Evolutionary conservation across 92 coral and sea anemone species (phyloP).

Genomic region (Porites lobata): DNA sequence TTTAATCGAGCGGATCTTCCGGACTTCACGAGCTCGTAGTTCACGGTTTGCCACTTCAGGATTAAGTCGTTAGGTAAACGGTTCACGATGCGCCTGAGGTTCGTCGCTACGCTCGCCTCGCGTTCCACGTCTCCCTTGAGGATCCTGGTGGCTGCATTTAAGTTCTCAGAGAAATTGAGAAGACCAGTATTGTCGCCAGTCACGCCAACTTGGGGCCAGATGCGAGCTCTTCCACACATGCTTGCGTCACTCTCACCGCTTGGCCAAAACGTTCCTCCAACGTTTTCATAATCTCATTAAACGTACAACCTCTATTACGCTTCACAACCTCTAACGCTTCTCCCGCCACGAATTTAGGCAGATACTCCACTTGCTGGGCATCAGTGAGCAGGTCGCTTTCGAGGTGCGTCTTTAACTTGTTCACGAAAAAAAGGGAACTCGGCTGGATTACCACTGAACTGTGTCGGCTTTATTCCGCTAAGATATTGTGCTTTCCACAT

Average conservation of each 20-base stretch:
- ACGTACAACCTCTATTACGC: conserved; percentile 65
- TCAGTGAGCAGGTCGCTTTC: no score
- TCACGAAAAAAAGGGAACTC: no score
- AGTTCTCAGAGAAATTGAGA: conserved; percentile 57
- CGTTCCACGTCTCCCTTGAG: conserved; percentile 62
- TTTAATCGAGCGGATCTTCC: conserved; percentile 53
- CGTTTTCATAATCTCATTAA: conserved; percentile 47
- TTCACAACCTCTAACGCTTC: conserved; percentile 49
- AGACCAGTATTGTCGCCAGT: conserved; percentile 65
- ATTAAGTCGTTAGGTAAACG: conserved; percentile 66
- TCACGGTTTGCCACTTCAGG: conserved; percentile 59
- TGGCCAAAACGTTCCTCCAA: conserved; percentile 74
- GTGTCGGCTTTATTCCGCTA: no score
- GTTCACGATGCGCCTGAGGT: conserved; percentile 45
- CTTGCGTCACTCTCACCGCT: conserved; percentile 61
- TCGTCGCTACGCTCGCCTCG: conserved; percentile 8
- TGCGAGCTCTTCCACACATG: conserved; percentile 64
- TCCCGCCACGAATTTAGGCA: no score
- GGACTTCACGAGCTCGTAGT: conserved; percentile 49
- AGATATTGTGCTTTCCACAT: no score
- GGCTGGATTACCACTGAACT: no score
- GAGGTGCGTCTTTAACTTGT: no score
- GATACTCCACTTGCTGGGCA: no score
- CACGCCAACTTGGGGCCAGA: conserved; percentile 64
- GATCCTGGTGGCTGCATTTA: conserved; percentile 68